Evolutionary conservation across 2,113 vertebrate genomes (phyloP).

Genomic region (Engraulis encrasicolus): DNA sequence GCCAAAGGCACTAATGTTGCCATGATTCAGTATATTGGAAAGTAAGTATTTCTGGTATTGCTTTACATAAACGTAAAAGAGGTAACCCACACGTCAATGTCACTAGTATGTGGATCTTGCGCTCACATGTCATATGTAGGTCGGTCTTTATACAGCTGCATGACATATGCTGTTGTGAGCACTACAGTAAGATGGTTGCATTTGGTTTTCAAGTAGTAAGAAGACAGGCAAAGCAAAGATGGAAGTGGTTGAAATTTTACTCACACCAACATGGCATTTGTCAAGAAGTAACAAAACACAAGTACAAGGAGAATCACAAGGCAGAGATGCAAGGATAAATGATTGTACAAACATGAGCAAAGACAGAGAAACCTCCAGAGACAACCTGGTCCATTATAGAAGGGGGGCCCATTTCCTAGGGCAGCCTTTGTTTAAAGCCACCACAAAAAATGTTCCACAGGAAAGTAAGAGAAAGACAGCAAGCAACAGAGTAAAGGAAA

Average conservation of each 20-base stretch:
- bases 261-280: conserved; percentile 12
- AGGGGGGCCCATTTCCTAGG: conserved; percentile 5
- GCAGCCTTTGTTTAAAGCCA: background rate
- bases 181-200: background rate
- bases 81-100: no score
- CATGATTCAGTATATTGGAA: no score
- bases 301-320: background rate
- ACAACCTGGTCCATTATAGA: conserved; percentile 1
- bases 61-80: no score
- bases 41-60: background rate
- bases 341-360: conserved; percentile 2
- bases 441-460: background rate
- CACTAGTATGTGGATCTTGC: no score
- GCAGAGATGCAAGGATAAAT: background rate
- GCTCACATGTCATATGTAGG: background rate
- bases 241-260: background rate
- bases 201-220: background rate
- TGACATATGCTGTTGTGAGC: background rate
- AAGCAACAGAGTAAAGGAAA: background rate
- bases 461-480: background rate
- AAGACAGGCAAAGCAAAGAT: background rate
- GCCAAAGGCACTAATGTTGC: no score
- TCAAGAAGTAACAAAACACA: conserved; percentile 4
- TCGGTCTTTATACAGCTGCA: background rate
- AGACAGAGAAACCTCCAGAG: background rate